Percentiles rank a stretch among this genome's conserved stretches.
These are phyloP conservation scores for Drosophila parthenogenetica DNA, from an alignment of 2,888 invertebrate genomes.

Conservation along the genomic window DNA sequence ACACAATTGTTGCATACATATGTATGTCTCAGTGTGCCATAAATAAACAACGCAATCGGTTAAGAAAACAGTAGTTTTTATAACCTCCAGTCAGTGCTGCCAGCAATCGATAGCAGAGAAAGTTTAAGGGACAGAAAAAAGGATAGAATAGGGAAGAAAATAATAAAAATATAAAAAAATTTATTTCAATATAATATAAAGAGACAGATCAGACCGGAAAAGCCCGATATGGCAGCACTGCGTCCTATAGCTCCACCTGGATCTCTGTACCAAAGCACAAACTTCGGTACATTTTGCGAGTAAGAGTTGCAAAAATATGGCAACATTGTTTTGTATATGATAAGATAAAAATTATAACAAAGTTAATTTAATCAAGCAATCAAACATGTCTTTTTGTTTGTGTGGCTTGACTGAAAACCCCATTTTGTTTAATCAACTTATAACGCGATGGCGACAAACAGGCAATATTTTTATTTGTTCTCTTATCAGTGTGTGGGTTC, in stretches of 20 bases:
- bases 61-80: too few species aligned
- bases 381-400: neutral
- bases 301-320: neutral
- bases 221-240: too few species aligned
- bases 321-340: neutral
- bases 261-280: too few species aligned
- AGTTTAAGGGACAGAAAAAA: too few species aligned
- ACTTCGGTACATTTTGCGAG: neutral
- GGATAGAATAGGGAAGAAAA: too few species aligned
- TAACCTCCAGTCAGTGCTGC: too few species aligned
- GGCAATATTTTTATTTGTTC: constrained; percentile 2
- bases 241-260: too few species aligned
- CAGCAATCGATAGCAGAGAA: too few species aligned
- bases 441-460: constrained; percentile 2
- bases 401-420: constrained; percentile 1
- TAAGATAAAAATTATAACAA: neutral
- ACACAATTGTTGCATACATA: neutral
- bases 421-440: constrained; percentile 17
- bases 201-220: too few species aligned
- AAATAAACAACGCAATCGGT: neutral
- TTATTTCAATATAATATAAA: too few species aligned
- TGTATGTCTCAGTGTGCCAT: neutral
- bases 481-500: constrained; percentile 21
- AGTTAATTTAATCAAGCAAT: neutral
- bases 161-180: too few species aligned